phyloP scores from a whole-genome alignment of 2,797 vertebrate genomes.

The Acrossocheilus wenchowensis region DNA sequence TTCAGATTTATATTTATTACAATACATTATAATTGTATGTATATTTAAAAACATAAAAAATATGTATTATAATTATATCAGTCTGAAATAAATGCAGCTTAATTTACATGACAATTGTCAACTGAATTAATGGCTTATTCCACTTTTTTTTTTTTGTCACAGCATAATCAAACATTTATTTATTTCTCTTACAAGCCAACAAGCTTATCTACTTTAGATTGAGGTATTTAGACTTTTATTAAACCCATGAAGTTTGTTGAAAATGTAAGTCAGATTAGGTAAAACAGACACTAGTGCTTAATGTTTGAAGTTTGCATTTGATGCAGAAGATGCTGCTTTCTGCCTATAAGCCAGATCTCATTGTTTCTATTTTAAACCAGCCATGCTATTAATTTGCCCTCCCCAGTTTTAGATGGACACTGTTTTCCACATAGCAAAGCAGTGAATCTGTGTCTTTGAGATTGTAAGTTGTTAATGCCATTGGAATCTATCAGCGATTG shows the following conservation, averaged over 20 bases:
- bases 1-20: no score
- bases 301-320: neutral
- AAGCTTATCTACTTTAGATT: neutral
- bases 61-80: neutral
- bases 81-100: neutral
- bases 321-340: neutral
- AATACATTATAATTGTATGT: no score
- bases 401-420: neutral
- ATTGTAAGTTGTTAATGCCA: neutral
- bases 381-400: slow-evolving; percentile 2
- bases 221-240: neutral
- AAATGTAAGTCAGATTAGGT: neutral
- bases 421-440: slow-evolving; percentile 21
- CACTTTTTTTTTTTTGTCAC: neutral
- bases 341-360: neutral
- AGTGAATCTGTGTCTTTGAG: slow-evolving; percentile 18
- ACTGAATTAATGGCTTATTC: no score
- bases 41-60: no score
- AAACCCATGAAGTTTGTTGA: neutral
- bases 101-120: neutral
- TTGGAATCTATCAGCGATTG: slow-evolving; percentile 13
- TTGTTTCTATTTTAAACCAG: slow-evolving; percentile 3
- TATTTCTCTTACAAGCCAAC: neutral
- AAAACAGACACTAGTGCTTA: neutral
- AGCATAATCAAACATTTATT: no score